These are phyloP conservation scores for Cherax destructor DNA, from an alignment of 1,140 invertebrate genomes.

Conservation along the genomic window DNA sequence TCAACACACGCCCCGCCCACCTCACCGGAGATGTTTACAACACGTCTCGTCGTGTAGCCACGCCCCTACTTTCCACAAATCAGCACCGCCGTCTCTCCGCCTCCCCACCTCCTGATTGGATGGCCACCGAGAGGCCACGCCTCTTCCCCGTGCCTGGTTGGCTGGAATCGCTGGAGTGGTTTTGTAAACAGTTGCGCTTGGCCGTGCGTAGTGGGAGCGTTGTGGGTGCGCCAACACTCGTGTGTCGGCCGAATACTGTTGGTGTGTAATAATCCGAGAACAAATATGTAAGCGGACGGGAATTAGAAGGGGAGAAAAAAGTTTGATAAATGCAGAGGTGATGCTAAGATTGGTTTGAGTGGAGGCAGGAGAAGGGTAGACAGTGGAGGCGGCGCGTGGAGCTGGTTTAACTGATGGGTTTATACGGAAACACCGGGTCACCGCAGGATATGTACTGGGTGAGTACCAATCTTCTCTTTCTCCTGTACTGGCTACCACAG, in stretches of 20 bases:
- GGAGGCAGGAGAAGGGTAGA: slow-evolving; percentile 59
- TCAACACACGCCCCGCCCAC: slow-evolving; percentile 28
- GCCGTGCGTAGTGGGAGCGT: slow-evolving; percentile 62
- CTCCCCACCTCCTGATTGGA: slow-evolving; percentile 9
- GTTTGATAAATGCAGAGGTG: slow-evolving; percentile 64
- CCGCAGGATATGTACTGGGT: slow-evolving; percentile 69
- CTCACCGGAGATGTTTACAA: slow-evolving; percentile 7
- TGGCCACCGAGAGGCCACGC: slow-evolving; percentile 21
- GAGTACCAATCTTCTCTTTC: slow-evolving; percentile 1
- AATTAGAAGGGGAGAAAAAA: slow-evolving; percentile 52
- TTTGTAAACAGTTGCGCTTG: slow-evolving; percentile 70
- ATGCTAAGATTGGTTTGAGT: slow-evolving; percentile 65
- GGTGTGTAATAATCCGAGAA: slow-evolving; percentile 68
- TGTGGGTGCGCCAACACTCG: slow-evolving; percentile 59
- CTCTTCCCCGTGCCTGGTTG: slow-evolving; percentile 50
- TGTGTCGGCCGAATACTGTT: slow-evolving; percentile 63
- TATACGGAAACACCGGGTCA: slow-evolving; percentile 57
- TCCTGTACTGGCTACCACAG: neutral
- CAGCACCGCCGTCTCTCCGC: neutral
- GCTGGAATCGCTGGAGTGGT: slow-evolving; percentile 46
- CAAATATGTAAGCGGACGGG: slow-evolving; percentile 67
- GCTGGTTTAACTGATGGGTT: slow-evolving; percentile 54
- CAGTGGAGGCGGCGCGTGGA: slow-evolving; percentile 22
- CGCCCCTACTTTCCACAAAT: slow-evolving; percentile 10
- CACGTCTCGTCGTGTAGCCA: slow-evolving; percentile 24